Evolutionary conservation across 2,888 invertebrate genomes (phyloP).

Genomic region (Chalcis sispes): DNA sequence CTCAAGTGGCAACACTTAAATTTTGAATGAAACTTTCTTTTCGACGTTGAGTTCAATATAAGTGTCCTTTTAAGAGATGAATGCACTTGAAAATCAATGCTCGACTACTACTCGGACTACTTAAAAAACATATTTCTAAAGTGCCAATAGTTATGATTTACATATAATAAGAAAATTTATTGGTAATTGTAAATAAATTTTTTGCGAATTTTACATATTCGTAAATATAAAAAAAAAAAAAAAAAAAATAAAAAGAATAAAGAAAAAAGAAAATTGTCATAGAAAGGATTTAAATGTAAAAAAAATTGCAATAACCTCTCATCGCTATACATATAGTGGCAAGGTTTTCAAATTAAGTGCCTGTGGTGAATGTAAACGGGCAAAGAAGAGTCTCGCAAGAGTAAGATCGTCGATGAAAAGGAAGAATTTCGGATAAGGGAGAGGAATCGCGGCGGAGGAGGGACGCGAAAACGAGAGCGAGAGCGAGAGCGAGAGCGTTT

Average conservation of each 20-base stretch:
- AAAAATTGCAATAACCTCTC: background rate
- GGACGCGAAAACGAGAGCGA: constrained; percentile 36
- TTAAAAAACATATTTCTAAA: no score
- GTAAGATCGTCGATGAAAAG: constrained; percentile 53
- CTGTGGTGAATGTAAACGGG: constrained; percentile 41
- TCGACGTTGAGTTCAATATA: constrained; percentile 6
- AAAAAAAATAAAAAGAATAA: background rate
- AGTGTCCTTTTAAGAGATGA: constrained; percentile 56
- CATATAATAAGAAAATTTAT: no score
- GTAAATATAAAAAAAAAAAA: no score
- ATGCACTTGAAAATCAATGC: constrained; percentile 12
- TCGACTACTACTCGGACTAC: constrained; percentile 11
- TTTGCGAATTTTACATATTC: no score
- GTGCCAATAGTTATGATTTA: no score
- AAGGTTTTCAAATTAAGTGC: constrained; percentile 22
- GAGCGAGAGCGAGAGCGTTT: no score
- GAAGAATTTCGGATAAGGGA: constrained; percentile 64
- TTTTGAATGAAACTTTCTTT: constrained; percentile 58
- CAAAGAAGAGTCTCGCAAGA: constrained; percentile 52
- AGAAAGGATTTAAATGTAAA: no score
- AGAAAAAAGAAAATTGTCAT: no score
- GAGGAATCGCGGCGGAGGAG: constrained; percentile 58
- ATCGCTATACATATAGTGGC: background rate
- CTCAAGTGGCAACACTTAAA: constrained; percentile 46
- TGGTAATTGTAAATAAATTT: no score